A percentile compares a stretch with the other conserved stretches of the same genome.
Conservation (phyloP, 2,113 vertebrate species). For the Entomyzon cyanotis region DNA sequence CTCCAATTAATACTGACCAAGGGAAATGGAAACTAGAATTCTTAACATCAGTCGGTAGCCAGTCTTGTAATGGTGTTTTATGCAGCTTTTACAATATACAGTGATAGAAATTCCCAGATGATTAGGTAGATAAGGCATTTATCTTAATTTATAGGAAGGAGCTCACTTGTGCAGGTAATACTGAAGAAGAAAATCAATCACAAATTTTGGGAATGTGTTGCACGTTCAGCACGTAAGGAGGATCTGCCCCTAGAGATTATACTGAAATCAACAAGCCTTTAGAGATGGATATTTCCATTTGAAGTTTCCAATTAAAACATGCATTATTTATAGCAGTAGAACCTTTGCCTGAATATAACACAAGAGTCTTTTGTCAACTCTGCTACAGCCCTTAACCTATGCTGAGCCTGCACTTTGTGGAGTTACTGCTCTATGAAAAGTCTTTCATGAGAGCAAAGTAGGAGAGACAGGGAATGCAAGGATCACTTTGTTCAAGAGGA, state of each 20-base stretch:
- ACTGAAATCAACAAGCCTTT: neutral
- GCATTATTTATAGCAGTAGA: constrained; percentile 44
- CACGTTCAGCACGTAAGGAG: neutral
- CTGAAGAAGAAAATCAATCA: neutral
- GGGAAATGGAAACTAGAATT: neutral
- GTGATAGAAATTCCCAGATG: neutral
- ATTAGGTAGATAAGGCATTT: neutral
- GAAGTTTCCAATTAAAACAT: constrained; percentile 38
- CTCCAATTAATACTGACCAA: neutral
- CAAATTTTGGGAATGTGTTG: neutral
- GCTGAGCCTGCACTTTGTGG: neutral
- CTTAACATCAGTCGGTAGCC: neutral
- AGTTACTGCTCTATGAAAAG: neutral
- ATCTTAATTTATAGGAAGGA: neutral
- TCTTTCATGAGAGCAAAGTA: neutral
- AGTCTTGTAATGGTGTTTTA: neutral
- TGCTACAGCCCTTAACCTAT: neutral
- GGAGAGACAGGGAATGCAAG: neutral
- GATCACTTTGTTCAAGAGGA: neutral
- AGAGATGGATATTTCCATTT: neutral
- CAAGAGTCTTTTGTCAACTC: neutral
- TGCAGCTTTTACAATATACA: neutral
- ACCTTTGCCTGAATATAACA: neutral
- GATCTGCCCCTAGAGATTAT: neutral
- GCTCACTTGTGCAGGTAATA: neutral